phyloP scores from a whole-genome alignment of 2,888 invertebrate genomes.

The Tinea trinotella region DNA sequence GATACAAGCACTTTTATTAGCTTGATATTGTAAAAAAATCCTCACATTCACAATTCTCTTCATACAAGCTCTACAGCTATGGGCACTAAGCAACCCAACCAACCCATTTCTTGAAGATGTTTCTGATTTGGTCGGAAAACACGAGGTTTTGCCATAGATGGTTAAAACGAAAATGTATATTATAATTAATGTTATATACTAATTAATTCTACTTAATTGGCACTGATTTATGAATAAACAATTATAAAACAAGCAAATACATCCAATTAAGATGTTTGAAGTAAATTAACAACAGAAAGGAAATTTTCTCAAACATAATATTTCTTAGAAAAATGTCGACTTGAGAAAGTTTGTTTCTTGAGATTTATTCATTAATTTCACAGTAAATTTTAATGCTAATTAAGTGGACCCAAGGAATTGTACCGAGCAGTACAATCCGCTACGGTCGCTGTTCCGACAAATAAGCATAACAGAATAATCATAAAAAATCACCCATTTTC shows the following conservation, averaged over 20 bases:
- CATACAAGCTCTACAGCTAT: too few relatives aligned
- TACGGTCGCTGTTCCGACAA: conserved; percentile 27
- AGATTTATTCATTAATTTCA: conserved; percentile 20
- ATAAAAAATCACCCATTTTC: conserved; percentile 29
- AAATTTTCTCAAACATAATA: neutral
- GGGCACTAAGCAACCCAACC: too few relatives aligned
- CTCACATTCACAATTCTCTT: too few relatives aligned
- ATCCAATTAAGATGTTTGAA: neutral
- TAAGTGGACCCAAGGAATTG: conserved; percentile 28
- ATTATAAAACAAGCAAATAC: neutral
- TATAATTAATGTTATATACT: too few relatives aligned
- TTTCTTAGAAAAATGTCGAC: conserved; percentile 10
- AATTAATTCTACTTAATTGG: too few relatives aligned
- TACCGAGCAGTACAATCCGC: conserved; percentile 27
- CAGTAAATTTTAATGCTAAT: conserved; percentile 33
- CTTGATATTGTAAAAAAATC: too few relatives aligned
- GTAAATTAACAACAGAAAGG: neutral
- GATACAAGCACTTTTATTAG: too few relatives aligned
- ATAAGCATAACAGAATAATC: conserved; percentile 35
- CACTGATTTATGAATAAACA: too few relatives aligned
- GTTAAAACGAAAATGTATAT: too few relatives aligned
- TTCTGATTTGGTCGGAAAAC: too few relatives aligned
- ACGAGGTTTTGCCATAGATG: too few relatives aligned
- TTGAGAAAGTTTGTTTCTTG: neutral
- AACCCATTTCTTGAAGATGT: too few relatives aligned